Base-by-base conservation (phyloP, 2,113 vertebrate species). In the Vidua chalybeata region DNA sequence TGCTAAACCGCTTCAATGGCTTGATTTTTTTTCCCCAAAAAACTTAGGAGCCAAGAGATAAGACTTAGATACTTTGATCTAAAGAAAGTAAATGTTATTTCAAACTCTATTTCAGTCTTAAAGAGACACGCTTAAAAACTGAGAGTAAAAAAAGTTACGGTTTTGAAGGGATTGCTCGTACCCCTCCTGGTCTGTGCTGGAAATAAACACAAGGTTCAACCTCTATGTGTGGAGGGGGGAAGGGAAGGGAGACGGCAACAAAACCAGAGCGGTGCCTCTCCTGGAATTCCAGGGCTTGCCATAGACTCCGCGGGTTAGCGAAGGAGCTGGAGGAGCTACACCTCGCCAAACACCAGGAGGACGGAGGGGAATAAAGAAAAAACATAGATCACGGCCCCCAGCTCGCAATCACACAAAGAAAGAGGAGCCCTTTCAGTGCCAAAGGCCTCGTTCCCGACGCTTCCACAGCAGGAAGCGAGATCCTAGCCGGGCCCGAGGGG, bases 401-500 rank as follows among this genome's bases (percentile, higher is more conserved):
- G 28, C 71, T 75, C 37, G 31, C 72, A 81, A 39, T 6, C 54
- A 72, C 83, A 94, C 91, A 96, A 95, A 91, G 84, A 71, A 78
- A 74, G 33, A 81, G 7, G 6, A 87, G 82, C 45, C 46, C 51
- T 66, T 45, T 49, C 23, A 55, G 37, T 76, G 45, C 56, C 94
- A 33, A 61, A 11, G 48, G 76, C 51, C 84, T 77, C 20, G 2
- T 61, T 89, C 89, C 80, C 80, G 71, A 79, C 68, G 73, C 39
- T 89, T 93, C 69, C 88, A 90, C 39, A 35, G 78, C 86, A 89
- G 91, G 87, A 95, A 94, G 76, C 58, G 56, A 69, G 49, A 63
- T 51, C 76, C 63, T 3, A 76, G 45, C 84, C 49, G 17, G 67
- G 54, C 67, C 72, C 58, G 10, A 46, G 22, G 8, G 28, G 58